Base-by-base conservation (phyloP, 1,140 invertebrate species). In the Condylostylus longicornis region DNA sequence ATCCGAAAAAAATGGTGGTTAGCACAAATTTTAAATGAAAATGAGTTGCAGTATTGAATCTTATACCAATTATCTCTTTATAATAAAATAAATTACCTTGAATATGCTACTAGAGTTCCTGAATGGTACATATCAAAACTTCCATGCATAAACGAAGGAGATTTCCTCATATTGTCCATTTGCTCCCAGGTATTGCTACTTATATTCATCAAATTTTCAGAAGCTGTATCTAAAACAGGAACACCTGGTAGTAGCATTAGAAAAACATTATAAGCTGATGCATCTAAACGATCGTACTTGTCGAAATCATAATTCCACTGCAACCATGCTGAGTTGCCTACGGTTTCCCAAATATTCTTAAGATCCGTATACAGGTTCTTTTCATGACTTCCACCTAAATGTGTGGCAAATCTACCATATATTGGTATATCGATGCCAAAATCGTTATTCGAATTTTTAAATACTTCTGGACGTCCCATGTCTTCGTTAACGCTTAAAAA, bases 241-340 rank as follows among this genome's bases (percentile, higher is more conserved):
- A 79, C 78, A 2, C 82, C 84, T 1, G 78, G 78, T 27, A 87
- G 53, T 12, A 86, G 54, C 40, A 82, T 65, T 6, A 71, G 70
- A 44, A 87, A 66, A 22, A 74, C 72, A 35, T 75, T 70, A 1
- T 79, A 58, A 9, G 61, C 55, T 0, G 56, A 58, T 0, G 51
- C 48, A 35, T 54, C 37, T 5, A 41, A 42, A 1, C 33, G 23
- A 9, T 48, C 47, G 28, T 44, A 33, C 8, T 44, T 42, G 25
- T 49, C 44, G 9, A 54, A 37, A 28, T 49, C 47, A 5, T 54
- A 47, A 42, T 55, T 47, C 58, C 55, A 61, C 37, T 60, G 57
- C 33, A 58, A n/a, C 52, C 53, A 58, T n/a, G 42, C 45, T 19
- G 13, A 14, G 6, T 51, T 52, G 36, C 38, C 45, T 1, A 45